Evolutionary conservation across 2,888 invertebrate species (phyloP), one percentile per base, ranked within the genome.

Genomic region (Stenoptilia bipunctidactyla): DNA sequence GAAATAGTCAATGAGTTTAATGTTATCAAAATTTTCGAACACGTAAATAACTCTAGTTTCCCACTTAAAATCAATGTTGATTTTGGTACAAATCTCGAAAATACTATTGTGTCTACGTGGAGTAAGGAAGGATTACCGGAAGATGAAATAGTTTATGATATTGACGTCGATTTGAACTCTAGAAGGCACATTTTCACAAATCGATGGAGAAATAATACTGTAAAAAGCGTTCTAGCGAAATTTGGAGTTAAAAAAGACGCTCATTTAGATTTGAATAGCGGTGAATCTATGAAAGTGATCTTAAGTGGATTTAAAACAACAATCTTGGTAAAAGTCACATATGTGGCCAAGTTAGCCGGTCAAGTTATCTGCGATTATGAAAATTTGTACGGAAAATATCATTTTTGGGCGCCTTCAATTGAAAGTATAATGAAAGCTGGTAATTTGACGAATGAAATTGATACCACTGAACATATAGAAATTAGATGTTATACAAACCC

Each of bases 331-430:
- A 58, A 68, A 54, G 40, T 77, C 1, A 46, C 52, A 1, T 72
- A 67, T 15, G 38, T 48, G 15, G 66, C 75, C 0, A 43, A 47
- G 15, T 45, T 80, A 1, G 42, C 52, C 13, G 79, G 79, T 0
- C 58, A 52, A 40, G 34, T 72, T 0, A 52, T 77, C 14, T 59
- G 59, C 0, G 71, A 74, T 45, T 79, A 65, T 37, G 64, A 57
- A 0, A 46, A 49, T 1, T 9, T 56, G 9, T 74, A 72, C 15
- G 79, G 79, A 0, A 67, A 65, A 45, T 66, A 79, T 43, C 72
- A 77, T 44, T 74, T 72, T 42, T 80, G 61, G 48, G 62, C 76
- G 0, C 76, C 77, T 1, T 44, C 58, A 1, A 50, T 74, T 0
- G 40, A 45, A 15, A 53, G 56, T 38, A 68, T 80, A 1, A 70